Base-by-base conservation (phyloP, 2,797 vertebrate genomes). In the Acipenser transmontanus region DNA sequence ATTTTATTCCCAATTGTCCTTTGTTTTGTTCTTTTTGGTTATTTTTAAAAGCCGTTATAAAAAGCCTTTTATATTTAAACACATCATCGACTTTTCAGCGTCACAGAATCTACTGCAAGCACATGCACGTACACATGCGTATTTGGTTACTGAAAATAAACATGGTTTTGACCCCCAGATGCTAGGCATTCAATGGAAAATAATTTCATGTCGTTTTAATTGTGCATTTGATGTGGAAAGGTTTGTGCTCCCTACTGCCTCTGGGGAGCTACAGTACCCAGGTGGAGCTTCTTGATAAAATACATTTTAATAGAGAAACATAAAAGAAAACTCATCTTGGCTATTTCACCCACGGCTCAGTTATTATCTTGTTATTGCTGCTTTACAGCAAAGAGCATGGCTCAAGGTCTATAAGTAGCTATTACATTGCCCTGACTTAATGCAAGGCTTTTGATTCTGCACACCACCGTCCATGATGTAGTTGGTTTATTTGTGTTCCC, bases 301-400 rank as follows among this genome's bases (percentile, higher is more conserved):
- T 47, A 47, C 6, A 3, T 62, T 66, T 69, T 61, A 60, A 69
- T 34, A 52, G 67, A 68, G 66, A 66, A 52, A 67, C 13, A 68
- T 50, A 70, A 68, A 62, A 76, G 2, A 49, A 49, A 17, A 49
- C 59, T 67, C 49, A 66, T 49, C 10, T 49, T 47, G 56, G 54
- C 13, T 13, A 7, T 61, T 51, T 52, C 49, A 60, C 6, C 12
- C 49, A 12, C 8, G 47, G 54, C 65, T 9, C 12, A 59, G 57
- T 50, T 61, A 11, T 66, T 34, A 14, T 50, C 47, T 14, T 54
- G 34, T 66, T 61, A 61, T 61, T 47, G 50, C 50, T 8, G 60
- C 20, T 3, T 34, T 34, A 34, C 34, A 34, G 34, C 34, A 34
- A 34, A 34, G 34, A 34, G 34, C 34, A 13, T 1, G 50, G 17